A percentile compares a stretch with the other conserved stretches of the same genome.
phyloP scores from a whole-genome alignment of 2,888 invertebrate genomes.

The Axea sp. region DNA sequence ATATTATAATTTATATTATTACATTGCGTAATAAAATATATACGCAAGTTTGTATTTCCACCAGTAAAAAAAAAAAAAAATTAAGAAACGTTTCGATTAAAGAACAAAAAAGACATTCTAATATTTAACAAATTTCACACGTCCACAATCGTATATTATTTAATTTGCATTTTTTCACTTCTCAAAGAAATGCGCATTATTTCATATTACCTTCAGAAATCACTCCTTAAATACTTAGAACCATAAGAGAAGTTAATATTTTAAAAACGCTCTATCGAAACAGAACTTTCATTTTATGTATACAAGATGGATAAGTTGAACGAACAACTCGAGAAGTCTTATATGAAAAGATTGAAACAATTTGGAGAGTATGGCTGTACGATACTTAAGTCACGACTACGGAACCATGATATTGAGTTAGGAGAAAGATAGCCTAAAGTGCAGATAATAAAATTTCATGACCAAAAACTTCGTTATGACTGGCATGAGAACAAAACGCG shows the following conservation, averaged over 20 bases:
- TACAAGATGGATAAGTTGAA: constrained; percentile 57
- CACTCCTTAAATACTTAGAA: constrained; percentile 2
- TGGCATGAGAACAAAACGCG: constrained; percentile 70
- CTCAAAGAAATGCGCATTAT: no score
- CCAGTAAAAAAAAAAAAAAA: no score
- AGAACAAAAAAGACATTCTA: no score
- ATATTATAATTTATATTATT: no score
- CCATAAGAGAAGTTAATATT: constrained; percentile 30
- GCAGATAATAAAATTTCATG: constrained; percentile 79
- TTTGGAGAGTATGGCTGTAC: constrained; percentile 64
- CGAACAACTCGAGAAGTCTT: constrained; percentile 57
- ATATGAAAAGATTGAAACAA: constrained; percentile 60
- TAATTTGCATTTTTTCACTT: no score
- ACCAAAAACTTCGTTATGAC: constrained; percentile 76
- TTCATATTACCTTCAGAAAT: no score
- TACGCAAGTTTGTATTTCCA: no score
- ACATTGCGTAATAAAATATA: no score
- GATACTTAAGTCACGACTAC: constrained; percentile 73
- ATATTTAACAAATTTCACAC: no score
- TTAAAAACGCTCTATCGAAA: constrained; percentile 37
- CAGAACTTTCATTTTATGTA: constrained; percentile 43
- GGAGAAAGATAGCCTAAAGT: constrained; percentile 72
- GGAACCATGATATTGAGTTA: constrained; percentile 77
- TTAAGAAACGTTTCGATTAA: no score
- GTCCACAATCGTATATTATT: no score